Base-by-base conservation (phyloP, 2,888 invertebrate species). In the Augochlorella aurata region DNA sequence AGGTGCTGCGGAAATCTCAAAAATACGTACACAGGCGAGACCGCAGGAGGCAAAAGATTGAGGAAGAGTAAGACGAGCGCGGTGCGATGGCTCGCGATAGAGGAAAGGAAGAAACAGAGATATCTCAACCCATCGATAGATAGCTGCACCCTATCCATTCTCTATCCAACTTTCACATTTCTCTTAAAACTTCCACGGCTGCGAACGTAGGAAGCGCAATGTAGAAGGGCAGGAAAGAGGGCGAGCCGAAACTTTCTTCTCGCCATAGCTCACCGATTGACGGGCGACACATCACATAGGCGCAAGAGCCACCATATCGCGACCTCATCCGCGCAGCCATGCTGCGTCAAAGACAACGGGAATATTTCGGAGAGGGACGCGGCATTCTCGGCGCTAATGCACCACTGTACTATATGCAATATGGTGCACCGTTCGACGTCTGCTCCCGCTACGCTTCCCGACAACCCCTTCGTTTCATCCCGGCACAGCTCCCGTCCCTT, bases 111-210 rank as follows among this genome's bases (percentile, higher is more conserved):
- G 77, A 38, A 79, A 89, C 80, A 85, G 85, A 87, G 81, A 84
- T 84, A 87, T 86, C 86, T 81, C 82, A 85, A 89, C 86, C 85
- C 89, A 88, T 92, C 92, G 90, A 92, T 91, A 91, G 91, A 92
- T 92, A 92, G 90, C 92, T 91, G 89, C 89, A 85, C 88, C 92
- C 91, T 92, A 92, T 92, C 92, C 92, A 92, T 92, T 92, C 92
- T 92, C 91, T 91, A 92, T 91, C 92, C 88, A 92, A 92, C 92
- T 92, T 92, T 92, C 91, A 91, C 91, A 92, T 92, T 92, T 92
- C 92, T 92, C 91, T 92, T 90, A 91, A 92, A 92, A 92, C 90
- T 92, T 92, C 87, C 85, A 87, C 89, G 86, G 84, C 85, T 84
- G 85, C 87, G 87, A 88, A 78, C 84, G 84, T 81, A 79, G 78